A percentile compares a stretch with the other conserved stretches of the same genome.
Evolutionary conservation across 2,888 invertebrate species (phyloP).

Genomic region (Gymnoscelis rufifasciata): DNA sequence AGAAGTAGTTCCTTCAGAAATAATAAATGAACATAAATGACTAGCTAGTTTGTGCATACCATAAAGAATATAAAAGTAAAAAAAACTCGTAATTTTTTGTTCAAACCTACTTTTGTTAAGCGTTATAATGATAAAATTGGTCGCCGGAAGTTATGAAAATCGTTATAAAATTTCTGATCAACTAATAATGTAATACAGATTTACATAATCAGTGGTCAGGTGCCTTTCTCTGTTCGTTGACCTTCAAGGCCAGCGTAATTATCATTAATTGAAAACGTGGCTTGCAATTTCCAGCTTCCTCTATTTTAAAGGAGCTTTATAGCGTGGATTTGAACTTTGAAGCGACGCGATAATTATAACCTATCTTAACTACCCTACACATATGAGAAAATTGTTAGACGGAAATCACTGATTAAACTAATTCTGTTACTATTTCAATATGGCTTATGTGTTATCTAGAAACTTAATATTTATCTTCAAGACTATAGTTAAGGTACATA

Average conservation of each 20-base stretch:
- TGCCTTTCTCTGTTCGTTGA: slow-evolving; percentile 58
- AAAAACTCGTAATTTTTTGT: too few relatives aligned
- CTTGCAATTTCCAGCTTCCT: slow-evolving; percentile 17
- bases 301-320: slow-evolving; percentile 1
- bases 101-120: too few relatives aligned
- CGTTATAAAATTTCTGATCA: slow-evolving; percentile 26
- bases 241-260: slow-evolving; percentile 51
- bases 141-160: too few relatives aligned
- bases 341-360: background rate
- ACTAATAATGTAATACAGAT: slow-evolving; percentile 41
- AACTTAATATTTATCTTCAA: too few relatives aligned
- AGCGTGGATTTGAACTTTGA: background rate
- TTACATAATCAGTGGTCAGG: slow-evolving; percentile 46
- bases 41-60: too few relatives aligned
- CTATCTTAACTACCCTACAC: background rate
- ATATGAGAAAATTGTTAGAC: background rate
- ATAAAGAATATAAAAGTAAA: too few relatives aligned
- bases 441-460: too few relatives aligned
- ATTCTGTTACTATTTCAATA: too few relatives aligned
- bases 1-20: too few relatives aligned
- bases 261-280: slow-evolving; percentile 38
- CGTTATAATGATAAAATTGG: too few relatives aligned
- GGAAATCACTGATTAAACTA: background rate
- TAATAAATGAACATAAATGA: too few relatives aligned
- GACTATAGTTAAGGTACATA: too few relatives aligned